phyloP scores from a whole-genome alignment of 1,140 invertebrate genomes.

The Hirudo medicinalis region DNA sequence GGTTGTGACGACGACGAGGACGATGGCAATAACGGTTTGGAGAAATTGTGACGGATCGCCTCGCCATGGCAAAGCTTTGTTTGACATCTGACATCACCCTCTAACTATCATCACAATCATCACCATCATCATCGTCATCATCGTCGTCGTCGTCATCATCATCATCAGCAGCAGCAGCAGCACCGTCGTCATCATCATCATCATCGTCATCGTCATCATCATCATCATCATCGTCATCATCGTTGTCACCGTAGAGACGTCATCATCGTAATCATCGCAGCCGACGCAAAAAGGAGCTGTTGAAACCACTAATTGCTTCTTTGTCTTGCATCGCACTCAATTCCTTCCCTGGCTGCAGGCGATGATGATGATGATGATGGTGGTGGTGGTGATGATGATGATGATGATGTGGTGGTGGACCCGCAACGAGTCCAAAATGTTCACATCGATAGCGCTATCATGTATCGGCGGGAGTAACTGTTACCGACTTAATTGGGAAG shows the following conservation, averaged over 20 bases:
- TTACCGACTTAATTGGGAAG: too few relatives aligned
- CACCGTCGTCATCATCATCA: slow-evolving; percentile 3
- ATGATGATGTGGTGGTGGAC: background rate
- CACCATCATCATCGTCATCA: slow-evolving; percentile 8
- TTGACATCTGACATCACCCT: background rate
- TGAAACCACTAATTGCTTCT: too few relatives aligned
- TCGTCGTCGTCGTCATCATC: slow-evolving; percentile 1
- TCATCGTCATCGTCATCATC: background rate
- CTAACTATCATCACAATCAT: background rate
- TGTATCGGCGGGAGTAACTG: too few relatives aligned
- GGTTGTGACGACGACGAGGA: background rate
- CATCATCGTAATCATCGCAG: background rate
- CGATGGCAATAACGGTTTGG: background rate
- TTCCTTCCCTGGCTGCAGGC: background rate
- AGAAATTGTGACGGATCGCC: background rate
- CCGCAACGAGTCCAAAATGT: too few relatives aligned
- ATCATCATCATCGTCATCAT: background rate
- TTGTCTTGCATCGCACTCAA: too few relatives aligned
- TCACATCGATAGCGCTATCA: too few relatives aligned
- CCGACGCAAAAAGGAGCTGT: too few relatives aligned
- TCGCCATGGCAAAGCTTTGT: background rate
- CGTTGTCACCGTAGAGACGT: background rate
- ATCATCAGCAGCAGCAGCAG: too few relatives aligned
- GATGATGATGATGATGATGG: slow-evolving; percentile 2
- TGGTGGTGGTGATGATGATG: slow-evolving; percentile 1